phyloP scores from a whole-genome alignment of 2,113 vertebrate species.

The Macroglossus sobrinus region DNA sequence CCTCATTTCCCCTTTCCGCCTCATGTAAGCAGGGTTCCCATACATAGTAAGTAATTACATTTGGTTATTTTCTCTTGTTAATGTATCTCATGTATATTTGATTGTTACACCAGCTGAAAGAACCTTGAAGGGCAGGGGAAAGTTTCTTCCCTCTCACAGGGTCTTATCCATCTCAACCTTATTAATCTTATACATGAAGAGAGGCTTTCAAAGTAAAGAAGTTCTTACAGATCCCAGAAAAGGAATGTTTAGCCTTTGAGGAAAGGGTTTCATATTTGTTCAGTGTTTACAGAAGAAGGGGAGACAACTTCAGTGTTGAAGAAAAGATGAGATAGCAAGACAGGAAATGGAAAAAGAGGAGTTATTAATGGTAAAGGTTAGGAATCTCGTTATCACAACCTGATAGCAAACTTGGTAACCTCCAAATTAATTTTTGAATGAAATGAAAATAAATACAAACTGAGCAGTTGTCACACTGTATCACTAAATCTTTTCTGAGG shows the following conservation, averaged over 20 bases:
- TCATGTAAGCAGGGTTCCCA: neutral
- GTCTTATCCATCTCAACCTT: neutral
- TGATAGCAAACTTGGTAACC: neutral
- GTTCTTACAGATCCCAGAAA: neutral
- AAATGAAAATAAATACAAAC: neutral
- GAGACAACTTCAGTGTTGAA: neutral
- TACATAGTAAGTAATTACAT: neutral
- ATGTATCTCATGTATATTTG: neutral
- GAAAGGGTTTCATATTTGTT: neutral
- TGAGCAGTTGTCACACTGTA: neutral
- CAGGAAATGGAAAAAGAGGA: neutral
- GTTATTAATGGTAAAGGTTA: neutral
- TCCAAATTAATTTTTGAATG: neutral
- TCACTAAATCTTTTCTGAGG: neutral
- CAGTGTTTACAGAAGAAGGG: neutral
- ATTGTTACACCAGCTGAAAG: neutral
- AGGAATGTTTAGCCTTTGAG: neutral
- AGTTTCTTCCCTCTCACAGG: neutral
- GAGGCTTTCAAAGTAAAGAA: neutral
- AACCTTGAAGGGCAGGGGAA: neutral
- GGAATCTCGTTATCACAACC: neutral
- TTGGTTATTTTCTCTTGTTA: neutral
- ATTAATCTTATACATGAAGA: neutral
- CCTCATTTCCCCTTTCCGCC: neutral
- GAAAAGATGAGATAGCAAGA: neutral